Evolutionary conservation across 2,113 vertebrate genomes (phyloP).

Genomic region (Chionis minor): DNA sequence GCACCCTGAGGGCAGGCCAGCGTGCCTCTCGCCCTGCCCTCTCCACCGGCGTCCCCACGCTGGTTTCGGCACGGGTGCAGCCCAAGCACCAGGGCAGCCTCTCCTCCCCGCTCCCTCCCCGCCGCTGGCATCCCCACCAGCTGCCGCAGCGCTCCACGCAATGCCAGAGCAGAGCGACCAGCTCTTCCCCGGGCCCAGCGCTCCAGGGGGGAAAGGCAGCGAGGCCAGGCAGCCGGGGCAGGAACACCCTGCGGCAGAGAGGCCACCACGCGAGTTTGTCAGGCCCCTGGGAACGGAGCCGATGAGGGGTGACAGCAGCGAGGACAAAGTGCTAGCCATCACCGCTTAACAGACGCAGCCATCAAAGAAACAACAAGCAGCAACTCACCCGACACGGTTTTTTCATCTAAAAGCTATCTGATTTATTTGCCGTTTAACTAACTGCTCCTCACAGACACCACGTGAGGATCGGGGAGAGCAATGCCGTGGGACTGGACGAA

Average conservation of each 20-base stretch:
- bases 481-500: not conserved
- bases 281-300: not conserved
- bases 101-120: not conserved
- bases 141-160: fast-evolving
- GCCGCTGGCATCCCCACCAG: fast-evolving
- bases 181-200: not conserved
- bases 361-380: slow-evolving; percentile 29
- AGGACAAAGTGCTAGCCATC: slow-evolving; percentile 18
- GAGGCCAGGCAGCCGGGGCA: not conserved
- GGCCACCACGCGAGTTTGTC: not conserved
- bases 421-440: slow-evolving; percentile 32
- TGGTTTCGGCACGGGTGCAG: fast-evolving
- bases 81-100: not conserved
- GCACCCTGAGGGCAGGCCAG: fast-evolving
- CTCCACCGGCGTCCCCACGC: not conserved
- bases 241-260: too few species aligned
- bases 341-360: not conserved
- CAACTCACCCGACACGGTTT: not conserved
- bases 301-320: slow-evolving; percentile 1
- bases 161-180: not conserved
- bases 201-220: fast-evolving
- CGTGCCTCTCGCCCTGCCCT: fast-evolving
- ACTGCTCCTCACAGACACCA: not conserved
- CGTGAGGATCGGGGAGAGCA: not conserved
- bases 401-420: not conserved